Conservation (phyloP, 2,888 invertebrate genomes). For the Crioceris asparagi region DNA sequence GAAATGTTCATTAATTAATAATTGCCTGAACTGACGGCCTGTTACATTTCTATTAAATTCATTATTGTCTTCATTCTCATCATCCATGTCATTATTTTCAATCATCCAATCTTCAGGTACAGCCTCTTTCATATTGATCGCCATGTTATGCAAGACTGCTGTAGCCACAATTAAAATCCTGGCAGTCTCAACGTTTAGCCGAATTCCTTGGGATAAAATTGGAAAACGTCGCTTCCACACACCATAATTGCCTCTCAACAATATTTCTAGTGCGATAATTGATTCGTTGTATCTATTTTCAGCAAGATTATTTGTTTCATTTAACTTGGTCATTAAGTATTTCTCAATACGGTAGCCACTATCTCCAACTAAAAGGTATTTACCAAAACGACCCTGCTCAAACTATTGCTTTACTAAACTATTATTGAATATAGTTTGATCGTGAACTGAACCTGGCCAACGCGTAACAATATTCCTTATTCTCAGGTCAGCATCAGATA, state of each 20-base stretch:
- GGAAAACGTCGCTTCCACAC: neutral
- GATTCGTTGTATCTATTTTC: neutral
- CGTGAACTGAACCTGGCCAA: neutral
- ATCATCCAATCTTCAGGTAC: too few species aligned
- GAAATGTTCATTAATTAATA: too few species aligned
- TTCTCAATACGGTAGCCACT: neutral
- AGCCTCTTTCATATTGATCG: too few species aligned
- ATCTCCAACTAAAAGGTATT: neutral
- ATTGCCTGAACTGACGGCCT: too few species aligned
- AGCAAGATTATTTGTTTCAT: neutral
- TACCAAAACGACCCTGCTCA: neutral
- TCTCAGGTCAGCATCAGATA: neutral
- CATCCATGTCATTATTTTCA: too few species aligned
- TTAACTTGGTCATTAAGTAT: neutral
- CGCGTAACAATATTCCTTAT: neutral
- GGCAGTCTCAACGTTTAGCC: too few species aligned
- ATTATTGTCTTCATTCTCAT: too few species aligned
- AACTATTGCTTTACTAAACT: neutral
- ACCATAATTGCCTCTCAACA: neutral
- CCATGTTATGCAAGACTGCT: too few species aligned
- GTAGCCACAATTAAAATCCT: too few species aligned
- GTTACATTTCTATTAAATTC: too few species aligned
- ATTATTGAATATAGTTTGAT: neutral
- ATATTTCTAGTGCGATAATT: neutral
- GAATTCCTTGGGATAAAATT: constrained; percentile 1